Base-by-base conservation (phyloP, 2,113 vertebrate genomes). In the Chaenogobius annularis region DNA sequence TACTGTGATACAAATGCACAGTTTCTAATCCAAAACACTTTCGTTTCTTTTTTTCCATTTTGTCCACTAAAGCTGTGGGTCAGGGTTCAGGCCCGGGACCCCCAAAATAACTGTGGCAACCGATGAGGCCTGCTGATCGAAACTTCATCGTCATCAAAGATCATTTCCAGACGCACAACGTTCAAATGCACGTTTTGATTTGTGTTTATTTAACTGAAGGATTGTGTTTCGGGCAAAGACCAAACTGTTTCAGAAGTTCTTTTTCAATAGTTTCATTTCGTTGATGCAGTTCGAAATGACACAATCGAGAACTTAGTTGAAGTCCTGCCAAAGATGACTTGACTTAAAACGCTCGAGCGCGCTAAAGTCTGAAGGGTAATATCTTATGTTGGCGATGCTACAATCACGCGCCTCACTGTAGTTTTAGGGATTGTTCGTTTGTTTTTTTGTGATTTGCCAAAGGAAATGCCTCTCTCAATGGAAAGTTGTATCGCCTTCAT, bases 301-400 rank as follows among this genome's bases (percentile, higher is more conserved):
- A 91, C 92, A 11, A 75, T 95, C 15, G 35, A 92, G 79, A 93
- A 52, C 14, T 83, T 98, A 26, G 77, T 96, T 54, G 76, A 17
- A 17, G 77, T 82, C 40, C 77, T 96, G 19, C 90, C 94, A 0
- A 17, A 13, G 67, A 81, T 96, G 43, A 66, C 37, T 1, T 82
- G 87, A 23, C 88, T 98, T 58, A 89, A 82, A 47, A 81, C 90
- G 0, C 90, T 98, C 50, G 92, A 93, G 96, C 98, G 90, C 7
- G 11, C 35, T 14, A 17, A 59, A 54, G 17, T 15, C 6, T 35
- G 6, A 3, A 3, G 35, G 47, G 14, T 48, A 15, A 48, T n/a
- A 15, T 5, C 15, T n/a, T 17, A 48, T 48, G 19, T 52, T 52
- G 50, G n/a, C n/a, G n/a, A n/a, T n/a, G n/a, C n/a, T n/a, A n/a